Evolutionary conservation across 2,797 vertebrate genomes (phyloP).

Genomic region (Ambastaia sidthimunki): DNA sequence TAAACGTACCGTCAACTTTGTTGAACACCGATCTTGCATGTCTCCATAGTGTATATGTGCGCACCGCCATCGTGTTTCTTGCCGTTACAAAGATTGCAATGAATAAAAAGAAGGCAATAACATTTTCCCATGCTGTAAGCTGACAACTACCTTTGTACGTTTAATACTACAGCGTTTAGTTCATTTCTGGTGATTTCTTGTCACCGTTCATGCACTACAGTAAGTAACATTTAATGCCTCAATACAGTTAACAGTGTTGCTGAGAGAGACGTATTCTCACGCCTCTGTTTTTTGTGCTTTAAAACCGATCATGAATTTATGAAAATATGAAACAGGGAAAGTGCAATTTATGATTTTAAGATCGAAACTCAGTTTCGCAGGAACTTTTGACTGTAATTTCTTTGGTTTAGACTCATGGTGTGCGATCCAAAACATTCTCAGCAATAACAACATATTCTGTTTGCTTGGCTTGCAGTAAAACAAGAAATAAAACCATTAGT

Average conservation of each 20-base stretch:
- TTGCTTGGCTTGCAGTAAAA: conserved; percentile 54
- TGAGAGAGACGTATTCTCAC: conserved; percentile 1
- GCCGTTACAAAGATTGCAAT: conserved; percentile 27
- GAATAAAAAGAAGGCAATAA: conserved; percentile 49
- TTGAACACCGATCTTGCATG: conserved; percentile 51
- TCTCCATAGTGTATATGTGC: conserved; percentile 34
- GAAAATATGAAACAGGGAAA: not conserved
- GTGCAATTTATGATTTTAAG: conserved; percentile 16
- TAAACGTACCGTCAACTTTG: conserved; percentile 6
- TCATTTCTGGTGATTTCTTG: not conserved
- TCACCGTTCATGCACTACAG: conserved; percentile 16
- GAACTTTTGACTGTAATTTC: conserved; percentile 26
- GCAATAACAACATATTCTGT: conserved; percentile 60
- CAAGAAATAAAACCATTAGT: conserved; percentile 11
- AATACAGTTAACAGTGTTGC: conserved; percentile 18
- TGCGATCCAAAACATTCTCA: conserved; percentile 53
- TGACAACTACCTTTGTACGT: conserved; percentile 21
- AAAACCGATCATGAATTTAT: conserved; percentile 21
- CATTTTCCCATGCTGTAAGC: conserved; percentile 22
- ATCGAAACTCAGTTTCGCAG: conserved; percentile 21
- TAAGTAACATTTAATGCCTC: conserved; percentile 36
- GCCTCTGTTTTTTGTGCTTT: conserved; percentile 17
- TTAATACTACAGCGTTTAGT: conserved; percentile 8
- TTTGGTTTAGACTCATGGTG: conserved; percentile 20
- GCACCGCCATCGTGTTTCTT: conserved; percentile 34